These are phyloP conservation scores for Brachynemurus nebulosus DNA, from an alignment of 2,888 invertebrate genomes.

Conservation along the genomic window DNA sequence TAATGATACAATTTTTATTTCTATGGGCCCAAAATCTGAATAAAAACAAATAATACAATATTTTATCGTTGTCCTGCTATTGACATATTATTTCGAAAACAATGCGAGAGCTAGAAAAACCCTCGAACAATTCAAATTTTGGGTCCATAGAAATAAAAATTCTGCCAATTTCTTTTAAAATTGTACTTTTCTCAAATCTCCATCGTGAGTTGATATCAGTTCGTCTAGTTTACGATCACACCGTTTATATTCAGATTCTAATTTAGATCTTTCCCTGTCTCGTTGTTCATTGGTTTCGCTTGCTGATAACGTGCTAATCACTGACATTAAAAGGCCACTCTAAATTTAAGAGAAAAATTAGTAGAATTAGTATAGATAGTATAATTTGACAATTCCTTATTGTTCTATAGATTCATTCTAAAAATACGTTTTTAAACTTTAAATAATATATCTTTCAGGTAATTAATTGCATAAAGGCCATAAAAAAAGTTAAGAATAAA, in stretches of 20 bases:
- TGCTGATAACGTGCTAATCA: conserved; percentile 85
- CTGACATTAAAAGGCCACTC: conserved; percentile 85
- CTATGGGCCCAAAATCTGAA: too few relatives aligned
- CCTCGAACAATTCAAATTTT: too few relatives aligned
- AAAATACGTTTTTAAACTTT: conserved; percentile 6
- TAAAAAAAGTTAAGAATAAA: conserved; percentile 12
- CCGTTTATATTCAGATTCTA: conserved; percentile 85
- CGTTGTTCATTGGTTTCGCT: conserved; percentile 89
- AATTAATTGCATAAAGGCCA: background rate
- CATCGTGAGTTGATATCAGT: conserved; percentile 74
- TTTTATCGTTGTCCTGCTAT: too few relatives aligned
- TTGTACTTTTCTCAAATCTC: conserved; percentile 71
- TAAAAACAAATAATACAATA: too few relatives aligned
- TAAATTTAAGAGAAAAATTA: conserved; percentile 26
- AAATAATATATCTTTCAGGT: background rate
- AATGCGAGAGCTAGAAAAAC: too few relatives aligned
- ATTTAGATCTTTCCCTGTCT: conserved; percentile 81
- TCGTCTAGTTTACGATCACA: conserved; percentile 83
- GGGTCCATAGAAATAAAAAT: too few relatives aligned
- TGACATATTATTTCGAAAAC: too few relatives aligned
- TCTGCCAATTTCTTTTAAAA: too few relatives aligned
- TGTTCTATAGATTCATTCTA: conserved; percentile 6
- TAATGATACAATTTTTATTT: too few relatives aligned
- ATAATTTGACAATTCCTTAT: conserved; percentile 5
- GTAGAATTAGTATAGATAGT: conserved; percentile 9